These are phyloP conservation scores for Trichacis sp. DNA, from an alignment of 2,888 invertebrate genomes.

Conservation along the genomic window DNA sequence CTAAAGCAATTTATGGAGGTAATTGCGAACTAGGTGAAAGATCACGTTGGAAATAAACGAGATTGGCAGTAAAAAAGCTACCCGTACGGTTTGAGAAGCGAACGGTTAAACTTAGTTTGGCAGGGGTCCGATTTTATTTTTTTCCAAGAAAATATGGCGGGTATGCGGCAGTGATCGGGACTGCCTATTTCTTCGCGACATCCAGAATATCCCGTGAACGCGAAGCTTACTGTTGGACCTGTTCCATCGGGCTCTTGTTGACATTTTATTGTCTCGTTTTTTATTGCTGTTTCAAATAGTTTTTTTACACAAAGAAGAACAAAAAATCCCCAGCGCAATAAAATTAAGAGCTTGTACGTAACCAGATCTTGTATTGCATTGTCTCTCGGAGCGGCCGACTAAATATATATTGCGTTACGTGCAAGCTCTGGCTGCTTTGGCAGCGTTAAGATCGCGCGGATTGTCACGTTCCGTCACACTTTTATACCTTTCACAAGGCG, in stretches of 20 bases:
- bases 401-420: slow-evolving; percentile 60
- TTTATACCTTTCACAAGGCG: slow-evolving; percentile 51
- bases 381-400: slow-evolving; percentile 55
- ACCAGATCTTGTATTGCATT: slow-evolving; percentile 58
- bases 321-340: too few species aligned
- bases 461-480: slow-evolving; percentile 57
- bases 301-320: too few species aligned
- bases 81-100: slow-evolving; percentile 54
- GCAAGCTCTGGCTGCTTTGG: slow-evolving; percentile 60
- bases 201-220: slow-evolving; percentile 19
- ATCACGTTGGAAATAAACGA: too few species aligned
- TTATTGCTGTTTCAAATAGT: too few species aligned
- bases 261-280: too few species aligned
- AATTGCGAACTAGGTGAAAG: too few species aligned
- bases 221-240: not conserved
- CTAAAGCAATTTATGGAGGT: too few species aligned
- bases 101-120: slow-evolving; percentile 63
- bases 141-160: slow-evolving; percentile 55
- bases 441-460: slow-evolving; percentile 46
- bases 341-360: slow-evolving; percentile 35
- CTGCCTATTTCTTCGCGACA: not conserved
- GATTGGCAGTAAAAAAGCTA: too few species aligned
- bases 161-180: slow-evolving; percentile 51
- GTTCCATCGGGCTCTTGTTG: not conserved
- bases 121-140: slow-evolving; percentile 54